A percentile compares a stretch with the other conserved stretches of the same genome.
phyloP scores from a whole-genome alignment of 2,888 invertebrate species.

The Dendrolimus pini region DNA sequence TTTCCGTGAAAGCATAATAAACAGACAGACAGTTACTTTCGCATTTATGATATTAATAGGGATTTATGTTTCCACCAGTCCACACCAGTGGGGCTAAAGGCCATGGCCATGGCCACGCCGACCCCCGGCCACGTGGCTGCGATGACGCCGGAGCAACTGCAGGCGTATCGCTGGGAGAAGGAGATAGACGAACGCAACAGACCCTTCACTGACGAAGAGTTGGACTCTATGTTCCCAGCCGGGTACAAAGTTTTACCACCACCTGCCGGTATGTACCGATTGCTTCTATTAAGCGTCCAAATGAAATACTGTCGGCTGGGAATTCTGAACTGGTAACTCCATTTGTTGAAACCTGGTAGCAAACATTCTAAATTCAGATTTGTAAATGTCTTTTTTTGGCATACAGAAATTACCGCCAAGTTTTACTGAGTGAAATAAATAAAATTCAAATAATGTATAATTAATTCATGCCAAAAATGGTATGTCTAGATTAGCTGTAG shows the following conservation, averaged over 20 bases:
- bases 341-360: conserved; percentile 13
- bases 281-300: conserved; percentile 9
- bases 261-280: conserved; percentile 83
- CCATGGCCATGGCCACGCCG: conserved; percentile 99
- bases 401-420: no score
- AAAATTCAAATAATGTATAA: no score
- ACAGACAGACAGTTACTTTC: no score
- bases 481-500: no score
- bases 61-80: conserved; percentile 38
- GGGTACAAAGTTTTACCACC: conserved; percentile 98
- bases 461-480: no score
- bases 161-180: conserved; percentile 98
- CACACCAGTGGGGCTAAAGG: conserved; percentile 94
- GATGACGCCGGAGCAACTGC: conserved; percentile 99
- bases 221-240: conserved; percentile 98
- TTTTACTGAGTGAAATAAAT: no score
- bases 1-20: no score
- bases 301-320: conserved; percentile 7
- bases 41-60: no score
- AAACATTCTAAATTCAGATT: no score
- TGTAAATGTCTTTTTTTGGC: no score
- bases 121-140: conserved; percentile 96
- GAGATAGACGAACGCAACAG: conserved; percentile 99
- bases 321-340: conserved; percentile 9
- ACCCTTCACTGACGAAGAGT: conserved; percentile 96